phyloP scores from a whole-genome alignment of 1,140 invertebrate genomes.

The Solenopsis invicta region DNA sequence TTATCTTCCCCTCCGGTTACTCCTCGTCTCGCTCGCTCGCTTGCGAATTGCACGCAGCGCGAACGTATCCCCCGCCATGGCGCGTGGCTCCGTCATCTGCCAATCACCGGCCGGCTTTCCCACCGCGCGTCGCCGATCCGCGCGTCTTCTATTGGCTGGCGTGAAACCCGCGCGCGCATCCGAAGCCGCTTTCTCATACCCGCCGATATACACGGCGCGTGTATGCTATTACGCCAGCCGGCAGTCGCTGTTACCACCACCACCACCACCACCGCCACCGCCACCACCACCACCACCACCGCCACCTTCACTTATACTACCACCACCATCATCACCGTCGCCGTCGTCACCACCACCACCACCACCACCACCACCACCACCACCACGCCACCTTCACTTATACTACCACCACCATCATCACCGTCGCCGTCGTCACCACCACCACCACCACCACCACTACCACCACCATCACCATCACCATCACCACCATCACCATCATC shows the following conservation, averaged over 20 bases:
- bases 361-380: not conserved
- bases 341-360: too few species aligned
- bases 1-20: constrained; percentile 46
- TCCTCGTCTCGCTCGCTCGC: not conserved
- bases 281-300: too few species aligned
- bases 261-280: too few species aligned
- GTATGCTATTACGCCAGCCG: constrained; percentile 64
- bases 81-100: constrained; percentile 66
- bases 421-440: not conserved
- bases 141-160: constrained; percentile 68
- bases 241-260: not conserved
- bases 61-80: constrained; percentile 66
- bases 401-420: constrained; percentile 11
- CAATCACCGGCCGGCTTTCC: constrained; percentile 63
- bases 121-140: constrained; percentile 61
- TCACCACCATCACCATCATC: not conserved
- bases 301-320: not conserved
- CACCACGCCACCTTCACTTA: constrained; percentile 6
- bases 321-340: too few species aligned
- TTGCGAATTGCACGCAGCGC: constrained; percentile 66
- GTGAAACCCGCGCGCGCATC: constrained; percentile 64
- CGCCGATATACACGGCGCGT: constrained; percentile 65
- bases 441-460: constrained; percentile 13
- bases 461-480: not conserved
- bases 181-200: constrained; percentile 68